phyloP scores from a whole-genome alignment of 2,888 invertebrate species.

The Cosmorhoe ocellata region DNA sequence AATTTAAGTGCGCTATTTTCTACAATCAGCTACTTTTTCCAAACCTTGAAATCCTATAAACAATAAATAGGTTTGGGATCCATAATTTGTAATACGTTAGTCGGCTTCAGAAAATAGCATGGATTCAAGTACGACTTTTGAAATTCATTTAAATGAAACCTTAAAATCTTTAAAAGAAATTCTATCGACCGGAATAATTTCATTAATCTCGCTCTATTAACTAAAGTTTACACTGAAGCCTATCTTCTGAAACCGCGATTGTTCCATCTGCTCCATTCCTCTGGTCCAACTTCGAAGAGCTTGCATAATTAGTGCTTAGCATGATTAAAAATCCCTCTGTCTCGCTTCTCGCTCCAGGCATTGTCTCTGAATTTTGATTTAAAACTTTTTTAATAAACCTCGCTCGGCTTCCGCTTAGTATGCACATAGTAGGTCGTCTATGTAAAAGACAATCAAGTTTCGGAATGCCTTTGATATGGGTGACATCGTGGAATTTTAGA shows the following conservation, averaged over 20 bases:
- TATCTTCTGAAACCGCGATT: constrained; percentile 1
- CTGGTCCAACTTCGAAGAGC: constrained; percentile 23
- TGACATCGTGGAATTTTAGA: no score
- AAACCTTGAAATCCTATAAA: no score
- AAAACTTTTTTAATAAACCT: constrained; percentile 33
- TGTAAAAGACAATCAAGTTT: no score
- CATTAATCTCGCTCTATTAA: not conserved
- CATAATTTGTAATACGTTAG: no score
- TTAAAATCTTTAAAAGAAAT: no score
- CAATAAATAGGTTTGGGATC: no score
- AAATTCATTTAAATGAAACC: no score
- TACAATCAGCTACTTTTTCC: no score
- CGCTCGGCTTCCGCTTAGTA: constrained; percentile 2
- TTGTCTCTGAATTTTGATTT: constrained; percentile 33
- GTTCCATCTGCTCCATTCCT: constrained; percentile 15
- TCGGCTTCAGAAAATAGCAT: no score
- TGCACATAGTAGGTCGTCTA: not conserved
- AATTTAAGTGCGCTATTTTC: no score
- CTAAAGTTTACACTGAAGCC: constrained; percentile 5
- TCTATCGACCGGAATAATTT: not conserved
- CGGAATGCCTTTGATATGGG: no score
- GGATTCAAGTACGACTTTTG: no score
- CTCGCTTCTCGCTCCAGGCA: constrained; percentile 15
- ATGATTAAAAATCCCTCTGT: constrained; percentile 33
- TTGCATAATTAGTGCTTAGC: constrained; percentile 34